Conservation (phyloP, 2,888 invertebrate species). For the Malachius bipustulatus region DNA sequence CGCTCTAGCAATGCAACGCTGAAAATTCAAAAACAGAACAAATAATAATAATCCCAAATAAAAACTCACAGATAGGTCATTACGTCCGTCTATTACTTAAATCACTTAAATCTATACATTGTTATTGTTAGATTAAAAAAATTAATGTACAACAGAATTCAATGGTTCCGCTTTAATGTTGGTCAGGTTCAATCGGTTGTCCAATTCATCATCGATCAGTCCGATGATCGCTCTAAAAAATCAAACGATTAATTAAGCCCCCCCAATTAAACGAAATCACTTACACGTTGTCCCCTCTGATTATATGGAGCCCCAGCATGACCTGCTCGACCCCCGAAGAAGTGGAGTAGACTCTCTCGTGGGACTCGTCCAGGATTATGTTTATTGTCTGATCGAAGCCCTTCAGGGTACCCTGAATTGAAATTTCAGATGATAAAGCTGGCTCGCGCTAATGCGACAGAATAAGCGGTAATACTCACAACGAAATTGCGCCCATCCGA, state of each 20-base stretch:
- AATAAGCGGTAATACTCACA: constrained; percentile 38
- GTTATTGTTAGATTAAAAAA: no score
- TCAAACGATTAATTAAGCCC: neutral
- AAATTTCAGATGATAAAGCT: no score
- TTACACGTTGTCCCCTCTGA: constrained; percentile 95
- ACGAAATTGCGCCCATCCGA: constrained; percentile 94
- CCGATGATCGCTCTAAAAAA: constrained; percentile 62
- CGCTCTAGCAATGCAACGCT: no score
- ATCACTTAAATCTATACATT: no score
- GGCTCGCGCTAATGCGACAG: no score
- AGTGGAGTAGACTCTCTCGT: constrained; percentile 94
- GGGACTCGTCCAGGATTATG: constrained; percentile 93
- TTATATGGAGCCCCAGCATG: constrained; percentile 91
- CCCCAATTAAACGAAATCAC: constrained; percentile 32
- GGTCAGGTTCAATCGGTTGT: constrained; percentile 66
- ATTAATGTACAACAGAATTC: constrained; percentile 65
- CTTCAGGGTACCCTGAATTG: constrained; percentile 89
- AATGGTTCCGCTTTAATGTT: constrained; percentile 76
- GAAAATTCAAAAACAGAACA: no score
- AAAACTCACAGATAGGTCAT: no score
- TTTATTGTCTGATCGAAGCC: constrained; percentile 99
- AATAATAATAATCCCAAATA: no score
- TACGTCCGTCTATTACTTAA: no score
- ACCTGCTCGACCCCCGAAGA: constrained; percentile 89
- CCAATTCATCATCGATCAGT: constrained; percentile 71